phyloP scores from a whole-genome alignment of 2,888 invertebrate species.

The Hesperia comma region DNA sequence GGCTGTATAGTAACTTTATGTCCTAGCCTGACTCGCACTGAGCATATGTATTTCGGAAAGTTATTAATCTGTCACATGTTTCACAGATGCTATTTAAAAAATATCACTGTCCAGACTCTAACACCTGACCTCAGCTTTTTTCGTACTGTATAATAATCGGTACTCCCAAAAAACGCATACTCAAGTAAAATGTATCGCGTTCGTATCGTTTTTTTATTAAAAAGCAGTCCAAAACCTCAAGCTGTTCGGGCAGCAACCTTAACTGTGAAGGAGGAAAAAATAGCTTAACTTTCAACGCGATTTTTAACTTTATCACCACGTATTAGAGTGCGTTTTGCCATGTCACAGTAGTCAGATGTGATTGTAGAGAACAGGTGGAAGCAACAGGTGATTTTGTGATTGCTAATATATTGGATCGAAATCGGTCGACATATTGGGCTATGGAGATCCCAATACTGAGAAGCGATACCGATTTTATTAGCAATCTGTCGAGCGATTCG shows the following conservation, averaged over 20 bases:
- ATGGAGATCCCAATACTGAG: constrained; percentile 49
- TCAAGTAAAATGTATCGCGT: constrained; percentile 32
- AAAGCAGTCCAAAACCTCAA: constrained; percentile 59
- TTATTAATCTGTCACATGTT: constrained; percentile 15
- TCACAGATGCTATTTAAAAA: constrained; percentile 21
- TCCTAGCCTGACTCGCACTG: too few relatives aligned
- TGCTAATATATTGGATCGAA: constrained; percentile 78
- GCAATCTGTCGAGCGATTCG: constrained; percentile 22
- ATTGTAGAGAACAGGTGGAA: constrained; percentile 78
- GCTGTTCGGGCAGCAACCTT: constrained; percentile 63
- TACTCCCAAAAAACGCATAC: constrained; percentile 24
- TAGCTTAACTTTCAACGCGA: constrained; percentile 37
- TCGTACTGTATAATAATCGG: constrained; percentile 22
- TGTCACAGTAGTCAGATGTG: constrained; percentile 67
- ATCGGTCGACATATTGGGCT: constrained; percentile 72
- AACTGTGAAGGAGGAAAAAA: constrained; percentile 52
- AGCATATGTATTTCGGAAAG: not conserved
- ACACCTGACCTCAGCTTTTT: constrained; percentile 24
- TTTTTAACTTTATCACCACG: constrained; percentile 37
- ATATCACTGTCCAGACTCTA: constrained; percentile 4
- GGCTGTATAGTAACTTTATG: too few relatives aligned
- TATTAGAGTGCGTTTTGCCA: constrained; percentile 46
- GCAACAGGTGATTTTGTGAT: constrained; percentile 80
- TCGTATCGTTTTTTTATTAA: constrained; percentile 18
- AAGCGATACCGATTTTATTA: constrained; percentile 18